phyloP scores from a whole-genome alignment of 2,888 invertebrate species.

The Heteromurus nitidus region DNA sequence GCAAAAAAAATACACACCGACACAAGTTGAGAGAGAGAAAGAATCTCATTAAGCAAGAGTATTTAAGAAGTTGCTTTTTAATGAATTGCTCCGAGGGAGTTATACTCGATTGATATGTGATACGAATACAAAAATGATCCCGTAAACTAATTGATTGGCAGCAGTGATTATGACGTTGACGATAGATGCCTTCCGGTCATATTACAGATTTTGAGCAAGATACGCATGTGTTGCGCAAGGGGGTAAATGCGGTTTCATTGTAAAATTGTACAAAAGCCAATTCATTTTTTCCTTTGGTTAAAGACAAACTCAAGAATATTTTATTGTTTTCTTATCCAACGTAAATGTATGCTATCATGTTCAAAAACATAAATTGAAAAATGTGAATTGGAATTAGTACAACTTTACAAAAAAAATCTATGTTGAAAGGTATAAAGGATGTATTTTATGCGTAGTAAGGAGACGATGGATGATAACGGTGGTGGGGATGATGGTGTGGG shows the following conservation, averaged over 20 bases:
- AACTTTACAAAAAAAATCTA: slow-evolving; percentile 22
- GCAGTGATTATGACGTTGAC: too few species aligned
- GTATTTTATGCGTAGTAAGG: slow-evolving; percentile 1
- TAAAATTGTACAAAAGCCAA: slow-evolving; percentile 28
- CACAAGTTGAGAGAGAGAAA: neutral
- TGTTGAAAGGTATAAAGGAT: neutral
- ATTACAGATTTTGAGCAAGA: too few species aligned
- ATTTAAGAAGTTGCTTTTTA: too few species aligned
- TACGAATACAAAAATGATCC: too few species aligned
- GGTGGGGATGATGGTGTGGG: slow-evolving; percentile 26
- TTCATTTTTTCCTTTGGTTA: neutral
- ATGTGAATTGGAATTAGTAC: slow-evolving; percentile 26
- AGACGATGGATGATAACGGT: slow-evolving; percentile 21
- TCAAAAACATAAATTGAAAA: neutral
- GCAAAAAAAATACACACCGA: neutral
- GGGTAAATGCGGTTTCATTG: too few species aligned
- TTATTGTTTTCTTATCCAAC: neutral
- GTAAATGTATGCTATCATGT: neutral
- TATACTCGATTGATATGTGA: too few species aligned
- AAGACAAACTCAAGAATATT: neutral
- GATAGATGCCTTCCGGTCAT: too few species aligned
- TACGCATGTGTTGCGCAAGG: too few species aligned
- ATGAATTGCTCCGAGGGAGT: too few species aligned
- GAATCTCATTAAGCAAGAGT: too few species aligned
- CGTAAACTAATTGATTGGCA: too few species aligned